Evolutionary conservation across 2,888 invertebrate species (phyloP), one percentile per base, ranked within the genome.

Genomic region (Vandiemenella viatica): DNA sequence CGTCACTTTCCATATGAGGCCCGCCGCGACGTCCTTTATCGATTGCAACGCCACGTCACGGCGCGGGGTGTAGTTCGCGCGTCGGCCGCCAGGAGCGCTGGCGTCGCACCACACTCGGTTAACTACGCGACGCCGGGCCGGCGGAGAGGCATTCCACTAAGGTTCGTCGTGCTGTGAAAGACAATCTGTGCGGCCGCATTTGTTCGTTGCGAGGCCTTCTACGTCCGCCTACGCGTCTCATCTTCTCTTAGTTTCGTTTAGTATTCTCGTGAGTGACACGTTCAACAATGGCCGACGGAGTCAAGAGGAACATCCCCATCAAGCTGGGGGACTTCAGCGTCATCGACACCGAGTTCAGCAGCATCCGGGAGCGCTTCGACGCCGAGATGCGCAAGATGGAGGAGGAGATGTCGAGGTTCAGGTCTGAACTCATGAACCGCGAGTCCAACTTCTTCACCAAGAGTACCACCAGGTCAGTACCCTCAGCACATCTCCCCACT

Each of bases 301-400:
- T 81, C 66, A 85, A 83, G 71, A 80, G 85, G 64, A 83, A 87
- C 74, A 89, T 90, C 73, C 92, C 92, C 63, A 89, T 92, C 72
- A 87, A 86, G 72, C 76, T 90, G 69, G 87, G 89, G 60, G 91
- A 92, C 70, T 89, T 89, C 74, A 89, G 88, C 73, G 88, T 95
- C 66, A 87, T 92, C 72, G 92, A 95, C 71, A 87, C 87, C 58
- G 95, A 95, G 72, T 95, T 93, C 74, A 87, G 88, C 65, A 91
- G 86, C 71, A 95, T 96, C 67, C 79, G 92, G 63, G 92, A 92
- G 68, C 76, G 90, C 59, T 93, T 93, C 69, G 93, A 95, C 69
- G 83, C 85, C 56, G 95, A 96, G 76, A 95, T 96, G 95, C 78
- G 85, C 63, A 90, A 92, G 73, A 95, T 96, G 89, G 95, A 96